Base-by-base conservation (phyloP, 2,113 vertebrate species). In the Psittacula cyanocephala region DNA sequence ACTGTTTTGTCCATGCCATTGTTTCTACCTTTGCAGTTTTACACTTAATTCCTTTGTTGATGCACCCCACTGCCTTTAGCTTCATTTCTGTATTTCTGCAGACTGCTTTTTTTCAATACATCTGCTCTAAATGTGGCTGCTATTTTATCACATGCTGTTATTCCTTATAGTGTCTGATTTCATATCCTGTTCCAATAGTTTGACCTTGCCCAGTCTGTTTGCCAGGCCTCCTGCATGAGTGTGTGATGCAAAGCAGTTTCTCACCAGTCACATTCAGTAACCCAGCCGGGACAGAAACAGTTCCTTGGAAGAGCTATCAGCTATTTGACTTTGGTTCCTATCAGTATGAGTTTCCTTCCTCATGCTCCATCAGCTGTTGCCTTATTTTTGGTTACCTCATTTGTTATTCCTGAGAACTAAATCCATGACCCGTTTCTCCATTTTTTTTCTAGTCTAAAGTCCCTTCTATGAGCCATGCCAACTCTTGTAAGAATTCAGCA, bases 131-230 rank as follows among this genome's bases (percentile, higher is more conserved):
- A 85, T 41, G 81, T 89, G 85, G 67, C 63, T 88, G 78, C 71
- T 93, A 33, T 82, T 97, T 96, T 93, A 49, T 79, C 89, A 76
- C 92, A 80, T 44, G 75, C 75, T 88, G 78, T 63, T 85, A 60
- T 88, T 31, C 67, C 78, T 76, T 76, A 57, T 11, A 89, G 52
- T 57, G 57, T 64, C 87, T 91, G 62, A 82, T 93, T 94, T 91
- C 67, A 71, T 84, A 69, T 85, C 88, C 41, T 88, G 70, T 94
- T 91, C 93, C 88, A 82, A 69, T 25, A 37, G 52, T 63, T 83
- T 74, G 68, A 93, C 88, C 86, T 90, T 92, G 76, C 19, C 86
- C 0, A 0, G 46, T 83, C 64, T 86, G 64, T 81, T 81, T 83
- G n/a, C 76, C 63, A 50, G 64, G 53, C n/a, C 22, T 89, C 35